Evolutionary conservation across 1,140 invertebrate genomes (phyloP).

Genomic region (Musca domestica): DNA sequence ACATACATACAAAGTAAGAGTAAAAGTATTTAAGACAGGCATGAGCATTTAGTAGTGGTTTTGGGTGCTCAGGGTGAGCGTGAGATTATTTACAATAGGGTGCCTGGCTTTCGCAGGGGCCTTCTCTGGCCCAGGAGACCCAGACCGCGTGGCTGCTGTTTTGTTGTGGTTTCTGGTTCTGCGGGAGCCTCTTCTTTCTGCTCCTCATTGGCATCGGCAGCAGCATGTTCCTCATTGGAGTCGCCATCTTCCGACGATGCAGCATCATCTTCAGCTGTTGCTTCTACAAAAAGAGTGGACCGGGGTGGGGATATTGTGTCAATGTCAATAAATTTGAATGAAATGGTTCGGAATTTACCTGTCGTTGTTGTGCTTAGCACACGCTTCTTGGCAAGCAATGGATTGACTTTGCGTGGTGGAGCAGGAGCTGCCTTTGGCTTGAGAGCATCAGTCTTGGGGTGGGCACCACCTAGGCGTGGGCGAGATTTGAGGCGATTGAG

Average conservation of each 20-base stretch:
- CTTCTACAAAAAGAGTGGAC: constrained; percentile 37
- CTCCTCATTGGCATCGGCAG: constrained; percentile 30
- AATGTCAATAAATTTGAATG: background rate
- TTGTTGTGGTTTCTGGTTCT: constrained; percentile 52
- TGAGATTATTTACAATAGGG: constrained; percentile 45
- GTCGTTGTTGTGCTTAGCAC: constrained; percentile 33
- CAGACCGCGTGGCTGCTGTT: constrained; percentile 58
- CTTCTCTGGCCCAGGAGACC: constrained; percentile 62
- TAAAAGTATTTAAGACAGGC: background rate
- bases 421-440: constrained; percentile 37
- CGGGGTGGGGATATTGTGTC: too few species aligned
- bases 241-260: constrained; percentile 31
- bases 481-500: constrained; percentile 50
- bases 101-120: constrained; percentile 59
- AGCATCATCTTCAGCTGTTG: constrained; percentile 37
- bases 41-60: constrained; percentile 3
- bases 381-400: constrained; percentile 48
- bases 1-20: background rate
- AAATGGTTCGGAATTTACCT: constrained; percentile 18
- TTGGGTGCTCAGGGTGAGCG: constrained; percentile 14
- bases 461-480: constrained; percentile 44
- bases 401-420: constrained; percentile 48
- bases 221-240: constrained; percentile 35
- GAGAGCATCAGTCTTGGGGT: constrained; percentile 48
- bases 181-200: constrained; percentile 55